Conservation (phyloP, 2,888 invertebrate species). For the Idaea biselata region DNA sequence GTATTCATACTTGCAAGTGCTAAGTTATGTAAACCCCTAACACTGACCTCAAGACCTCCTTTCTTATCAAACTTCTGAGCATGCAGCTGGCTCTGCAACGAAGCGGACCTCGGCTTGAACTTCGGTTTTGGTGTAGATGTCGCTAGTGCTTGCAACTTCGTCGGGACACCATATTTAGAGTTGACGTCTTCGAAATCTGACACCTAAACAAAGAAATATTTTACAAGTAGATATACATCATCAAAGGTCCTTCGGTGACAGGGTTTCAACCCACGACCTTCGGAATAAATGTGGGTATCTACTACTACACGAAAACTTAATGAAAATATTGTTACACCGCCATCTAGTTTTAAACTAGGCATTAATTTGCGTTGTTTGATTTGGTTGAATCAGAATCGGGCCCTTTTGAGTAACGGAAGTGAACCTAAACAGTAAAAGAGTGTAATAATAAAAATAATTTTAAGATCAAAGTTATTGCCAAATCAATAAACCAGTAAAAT, state of each 20-base stretch:
- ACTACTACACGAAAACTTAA: no score
- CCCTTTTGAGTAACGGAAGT: not conserved
- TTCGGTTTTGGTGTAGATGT: constrained; percentile 57
- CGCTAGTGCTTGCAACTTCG: constrained; percentile 43
- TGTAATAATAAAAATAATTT: not conserved
- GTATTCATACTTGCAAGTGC: no score
- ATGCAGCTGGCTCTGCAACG: constrained; percentile 41
- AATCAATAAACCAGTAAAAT: no score
- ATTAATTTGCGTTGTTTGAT: not conserved
- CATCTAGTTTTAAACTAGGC: not conserved
- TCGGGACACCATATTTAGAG: constrained; percentile 54
- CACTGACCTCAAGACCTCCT: not conserved
- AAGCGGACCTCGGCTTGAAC: constrained; percentile 47
- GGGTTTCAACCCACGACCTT: no score
- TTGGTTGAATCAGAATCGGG: not conserved
- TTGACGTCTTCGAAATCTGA: constrained; percentile 67
- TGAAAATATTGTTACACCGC: not conserved
- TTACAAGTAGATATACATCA: no score
- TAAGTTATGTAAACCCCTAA: not conserved
- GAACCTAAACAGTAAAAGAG: not conserved
- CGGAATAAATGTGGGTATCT: no score
- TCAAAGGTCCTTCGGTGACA: no score
- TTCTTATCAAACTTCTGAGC: constrained; percentile 27
- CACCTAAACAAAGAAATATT: constrained; percentile 42
- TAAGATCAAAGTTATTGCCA: not conserved